Evolutionary conservation across 2,888 invertebrate genomes (phyloP).

Genomic region (Drosophila neotestacea): DNA sequence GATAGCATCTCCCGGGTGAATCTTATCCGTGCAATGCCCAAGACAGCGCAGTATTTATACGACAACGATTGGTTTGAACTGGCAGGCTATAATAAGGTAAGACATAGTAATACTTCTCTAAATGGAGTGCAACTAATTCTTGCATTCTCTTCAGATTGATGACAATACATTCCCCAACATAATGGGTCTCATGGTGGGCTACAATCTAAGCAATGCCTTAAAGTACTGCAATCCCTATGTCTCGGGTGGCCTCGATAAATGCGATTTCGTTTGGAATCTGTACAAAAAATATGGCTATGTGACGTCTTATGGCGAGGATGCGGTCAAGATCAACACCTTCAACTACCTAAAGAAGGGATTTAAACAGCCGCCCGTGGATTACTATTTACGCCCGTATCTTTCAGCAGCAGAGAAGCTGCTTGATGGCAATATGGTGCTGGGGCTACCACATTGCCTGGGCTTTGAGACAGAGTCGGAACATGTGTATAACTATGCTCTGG

Average conservation of each 20-base stretch:
- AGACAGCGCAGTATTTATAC: slow-evolving; percentile 89
- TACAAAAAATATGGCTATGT: slow-evolving; percentile 90
- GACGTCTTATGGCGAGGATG: slow-evolving; percentile 93
- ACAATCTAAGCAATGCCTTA: slow-evolving; percentile 86
- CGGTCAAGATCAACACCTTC: slow-evolving; percentile 89
- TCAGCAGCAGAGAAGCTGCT: slow-evolving; percentile 88
- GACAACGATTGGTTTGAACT: slow-evolving; percentile 90
- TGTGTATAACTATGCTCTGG: slow-evolving; percentile 89
- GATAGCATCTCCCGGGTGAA: slow-evolving; percentile 94
- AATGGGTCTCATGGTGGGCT: slow-evolving; percentile 92
- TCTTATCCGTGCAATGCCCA: slow-evolving; percentile 90
- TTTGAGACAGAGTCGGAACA: slow-evolving; percentile 89
- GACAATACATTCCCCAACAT: slow-evolving; percentile 97
- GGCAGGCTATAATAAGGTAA: slow-evolving; percentile 90
- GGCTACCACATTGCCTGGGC: slow-evolving; percentile 87
- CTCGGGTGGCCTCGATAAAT: slow-evolving; percentile 88
- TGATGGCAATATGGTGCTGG: slow-evolving; percentile 86
- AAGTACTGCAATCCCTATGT: slow-evolving; percentile 86
- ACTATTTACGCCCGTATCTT: slow-evolving; percentile 91
- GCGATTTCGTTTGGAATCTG: slow-evolving; percentile 91
- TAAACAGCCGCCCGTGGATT: slow-evolving; percentile 91
- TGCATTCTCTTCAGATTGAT: slow-evolving; percentile 87
- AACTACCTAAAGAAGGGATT: slow-evolving; percentile 92
- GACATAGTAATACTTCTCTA: not conserved
- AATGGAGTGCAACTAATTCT: not conserved